These are phyloP conservation scores for Pseudochromis fuscus DNA, from an alignment of 2,797 vertebrate species.

Conservation along the genomic window DNA sequence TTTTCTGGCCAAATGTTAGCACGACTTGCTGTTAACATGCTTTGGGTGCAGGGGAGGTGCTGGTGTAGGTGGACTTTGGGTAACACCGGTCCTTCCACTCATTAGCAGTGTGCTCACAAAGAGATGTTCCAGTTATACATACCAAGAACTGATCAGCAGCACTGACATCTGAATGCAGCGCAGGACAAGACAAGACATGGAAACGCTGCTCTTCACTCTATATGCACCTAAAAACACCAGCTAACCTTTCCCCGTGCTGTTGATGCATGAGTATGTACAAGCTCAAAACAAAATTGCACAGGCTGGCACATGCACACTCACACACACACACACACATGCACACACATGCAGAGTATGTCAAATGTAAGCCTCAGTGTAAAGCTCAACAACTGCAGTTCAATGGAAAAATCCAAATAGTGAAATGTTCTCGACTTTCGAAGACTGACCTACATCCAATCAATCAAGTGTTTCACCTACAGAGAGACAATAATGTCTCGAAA, in stretches of 20 bases:
- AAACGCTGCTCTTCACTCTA: slow-evolving; percentile 17
- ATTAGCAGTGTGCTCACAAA: not conserved
- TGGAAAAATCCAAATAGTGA: slow-evolving; percentile 21
- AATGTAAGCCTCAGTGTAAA: slow-evolving; percentile 42
- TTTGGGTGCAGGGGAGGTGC: not conserved
- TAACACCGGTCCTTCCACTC: slow-evolving; percentile 18
- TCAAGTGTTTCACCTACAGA: not conserved
- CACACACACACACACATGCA: slow-evolving; percentile 34
- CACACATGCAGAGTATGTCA: slow-evolving; percentile 68
- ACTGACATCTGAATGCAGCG: slow-evolving; percentile 60
- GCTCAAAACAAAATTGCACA: slow-evolving; percentile 21
- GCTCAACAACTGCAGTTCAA: slow-evolving; percentile 26
- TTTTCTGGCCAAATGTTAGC: not conserved
- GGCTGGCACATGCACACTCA: no score
- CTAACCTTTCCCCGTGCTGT: slow-evolving; percentile 13
- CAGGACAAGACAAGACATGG: slow-evolving; percentile 71
- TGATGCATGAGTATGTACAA: not conserved
- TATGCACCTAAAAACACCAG: slow-evolving; percentile 36
- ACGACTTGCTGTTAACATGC: not conserved
- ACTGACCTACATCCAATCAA: not conserved
- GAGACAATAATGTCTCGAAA: not conserved
- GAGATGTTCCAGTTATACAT: slow-evolving; percentile 33
- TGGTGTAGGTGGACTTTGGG: not conserved
- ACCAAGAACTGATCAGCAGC: slow-evolving; percentile 42
- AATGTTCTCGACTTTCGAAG: slow-evolving; percentile 3